Percentiles rank a stretch among this genome's conserved stretches.
Evolutionary conservation across 1,140 invertebrate genomes (phyloP).

Genomic region (Epicauta chinensis): DNA sequence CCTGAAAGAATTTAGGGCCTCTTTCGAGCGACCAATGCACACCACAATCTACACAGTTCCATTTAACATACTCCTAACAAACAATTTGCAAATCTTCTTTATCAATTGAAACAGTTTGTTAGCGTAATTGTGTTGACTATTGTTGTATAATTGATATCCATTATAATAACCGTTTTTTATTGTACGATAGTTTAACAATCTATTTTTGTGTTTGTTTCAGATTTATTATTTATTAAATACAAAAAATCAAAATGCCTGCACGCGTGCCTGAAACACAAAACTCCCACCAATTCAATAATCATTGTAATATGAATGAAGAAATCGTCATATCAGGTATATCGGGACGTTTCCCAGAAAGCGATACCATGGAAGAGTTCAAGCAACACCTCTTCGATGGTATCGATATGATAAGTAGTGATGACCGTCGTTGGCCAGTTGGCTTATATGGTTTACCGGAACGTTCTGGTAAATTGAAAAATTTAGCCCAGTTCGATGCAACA

Average conservation of each 20-base stretch:
- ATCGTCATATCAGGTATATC: slow-evolving; percentile 87
- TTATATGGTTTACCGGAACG: slow-evolving; percentile 77
- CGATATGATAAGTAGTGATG: slow-evolving; percentile 85
- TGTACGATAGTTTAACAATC: neutral
- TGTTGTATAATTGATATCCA: slow-evolving; percentile 6
- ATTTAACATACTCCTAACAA: too few relatives aligned
- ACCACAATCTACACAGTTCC: too few relatives aligned
- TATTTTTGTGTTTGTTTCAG: slow-evolving; percentile 1
- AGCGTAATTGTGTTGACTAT: neutral
- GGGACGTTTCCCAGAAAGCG: slow-evolving; percentile 82
- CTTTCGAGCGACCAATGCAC: too few relatives aligned
- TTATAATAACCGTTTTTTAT: neutral
- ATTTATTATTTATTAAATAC: neutral
- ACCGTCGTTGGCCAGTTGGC: slow-evolving; percentile 70
- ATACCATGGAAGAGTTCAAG: slow-evolving; percentile 83
- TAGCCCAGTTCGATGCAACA: slow-evolving; percentile 82
- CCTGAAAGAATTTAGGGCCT: too few relatives aligned
- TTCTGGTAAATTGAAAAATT: slow-evolving; percentile 84
- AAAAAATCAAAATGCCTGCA: slow-evolving; percentile 50
- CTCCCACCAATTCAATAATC: slow-evolving; percentile 19
- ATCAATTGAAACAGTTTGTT: neutral
- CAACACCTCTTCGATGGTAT: slow-evolving; percentile 76
- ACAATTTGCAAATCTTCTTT: neutral
- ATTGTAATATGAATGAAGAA: slow-evolving; percentile 51
- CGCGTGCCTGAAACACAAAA: slow-evolving; percentile 48